These are phyloP conservation scores for Galerucella pusilla DNA, from an alignment of 2,888 invertebrate species.

Conservation along the genomic window DNA sequence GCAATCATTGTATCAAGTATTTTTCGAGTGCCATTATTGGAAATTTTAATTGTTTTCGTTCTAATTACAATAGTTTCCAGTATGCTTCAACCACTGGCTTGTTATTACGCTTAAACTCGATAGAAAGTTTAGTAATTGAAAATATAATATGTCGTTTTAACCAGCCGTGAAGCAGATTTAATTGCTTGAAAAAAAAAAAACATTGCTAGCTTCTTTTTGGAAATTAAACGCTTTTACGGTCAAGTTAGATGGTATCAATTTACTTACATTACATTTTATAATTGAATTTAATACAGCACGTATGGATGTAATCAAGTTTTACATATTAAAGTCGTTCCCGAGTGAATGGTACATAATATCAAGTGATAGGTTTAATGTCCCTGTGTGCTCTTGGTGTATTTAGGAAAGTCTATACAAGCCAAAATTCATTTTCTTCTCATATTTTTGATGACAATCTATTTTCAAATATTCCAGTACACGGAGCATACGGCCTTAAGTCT, in stretches of 20 bases:
- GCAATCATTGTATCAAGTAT: constrained; percentile 45
- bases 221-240: not conserved
- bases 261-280: not conserved
- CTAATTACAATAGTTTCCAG: constrained; percentile 49
- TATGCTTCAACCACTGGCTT: constrained; percentile 38
- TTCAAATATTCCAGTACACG: no score
- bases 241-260: not conserved
- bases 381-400: not conserved
- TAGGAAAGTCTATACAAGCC: not conserved
- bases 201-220: not conserved
- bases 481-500: no score
- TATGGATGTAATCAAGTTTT: not conserved
- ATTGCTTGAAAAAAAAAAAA: not conserved
- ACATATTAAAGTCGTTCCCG: not conserved
- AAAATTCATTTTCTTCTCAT: no score
- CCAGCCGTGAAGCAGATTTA: not conserved
- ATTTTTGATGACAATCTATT: no score
- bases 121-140: constrained; percentile 33
- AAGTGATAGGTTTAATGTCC: not conserved
- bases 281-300: not conserved
- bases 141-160: constrained; percentile 16
- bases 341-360: not conserved
- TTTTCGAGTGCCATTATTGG: constrained; percentile 47
- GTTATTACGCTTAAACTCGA: constrained; percentile 27
- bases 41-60: constrained; percentile 51